Conservation (phyloP, 2,888 invertebrate species). For the Chymomyza fuscimana region DNA sequence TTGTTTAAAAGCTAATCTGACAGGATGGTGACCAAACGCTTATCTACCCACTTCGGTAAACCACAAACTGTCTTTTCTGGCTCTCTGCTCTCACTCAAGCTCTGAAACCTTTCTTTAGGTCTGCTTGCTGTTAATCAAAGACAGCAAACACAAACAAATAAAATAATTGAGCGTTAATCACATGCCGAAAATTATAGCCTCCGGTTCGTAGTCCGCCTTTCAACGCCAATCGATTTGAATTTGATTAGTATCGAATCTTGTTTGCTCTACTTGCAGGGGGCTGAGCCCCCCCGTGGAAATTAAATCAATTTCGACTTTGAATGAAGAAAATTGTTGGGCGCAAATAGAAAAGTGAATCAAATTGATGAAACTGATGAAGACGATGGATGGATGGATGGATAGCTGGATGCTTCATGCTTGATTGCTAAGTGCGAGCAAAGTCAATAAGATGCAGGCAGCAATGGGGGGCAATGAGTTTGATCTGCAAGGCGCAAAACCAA, state of each 20-base stretch:
- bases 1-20: not conserved
- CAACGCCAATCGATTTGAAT: slow-evolving; percentile 17
- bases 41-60: not conserved
- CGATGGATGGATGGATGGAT: not conserved
- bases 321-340: slow-evolving; percentile 34
- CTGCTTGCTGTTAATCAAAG: not conserved
- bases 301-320: slow-evolving; percentile 41
- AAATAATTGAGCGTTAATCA: slow-evolving; percentile 68
- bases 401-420: too few relatives aligned
- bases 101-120: not conserved
- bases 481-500: not conserved
- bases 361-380: slow-evolving; percentile 28
- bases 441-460: too few relatives aligned
- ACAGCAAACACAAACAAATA: slow-evolving; percentile 51
- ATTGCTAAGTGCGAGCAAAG: too few relatives aligned
- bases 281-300: slow-evolving; percentile 19
- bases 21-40: not conserved
- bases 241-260: slow-evolving; percentile 4
- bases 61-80: too few relatives aligned
- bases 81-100: too few relatives aligned
- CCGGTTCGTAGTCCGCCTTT: slow-evolving; percentile 1
- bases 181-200: slow-evolving; percentile 34
- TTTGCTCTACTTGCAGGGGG: not conserved
- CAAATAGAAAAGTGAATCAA: slow-evolving; percentile 23
- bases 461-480: too few relatives aligned